A percentile compares a stretch with the other conserved stretches of the same genome.
Evolutionary conservation across 2,113 vertebrate species (phyloP).

Genomic region (Machaerirhynchus nigripectus): DNA sequence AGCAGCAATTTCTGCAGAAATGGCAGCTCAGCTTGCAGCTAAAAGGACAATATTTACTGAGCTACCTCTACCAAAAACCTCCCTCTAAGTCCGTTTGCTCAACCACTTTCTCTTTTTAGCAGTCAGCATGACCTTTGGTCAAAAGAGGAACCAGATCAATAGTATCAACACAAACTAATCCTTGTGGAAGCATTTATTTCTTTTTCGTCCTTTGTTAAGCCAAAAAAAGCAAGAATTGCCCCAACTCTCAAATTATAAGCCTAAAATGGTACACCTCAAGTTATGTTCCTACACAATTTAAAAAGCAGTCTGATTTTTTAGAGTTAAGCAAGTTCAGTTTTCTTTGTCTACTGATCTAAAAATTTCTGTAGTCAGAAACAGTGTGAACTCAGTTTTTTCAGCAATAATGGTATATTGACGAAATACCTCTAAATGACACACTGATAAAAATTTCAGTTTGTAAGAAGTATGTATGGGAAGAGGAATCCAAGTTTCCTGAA

Average conservation of each 20-base stretch:
- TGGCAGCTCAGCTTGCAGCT: background rate
- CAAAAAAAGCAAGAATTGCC: background rate
- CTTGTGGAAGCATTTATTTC: background rate
- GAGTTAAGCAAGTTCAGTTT: background rate
- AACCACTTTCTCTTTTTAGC: background rate
- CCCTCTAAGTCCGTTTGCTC: background rate
- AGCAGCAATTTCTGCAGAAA: background rate
- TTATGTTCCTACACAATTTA: background rate
- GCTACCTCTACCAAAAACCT: background rate
- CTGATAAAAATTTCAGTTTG: background rate
- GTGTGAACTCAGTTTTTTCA: background rate
- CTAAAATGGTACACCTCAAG: background rate
- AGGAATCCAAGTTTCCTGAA: background rate
- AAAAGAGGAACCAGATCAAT: background rate
- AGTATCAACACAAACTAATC: background rate
- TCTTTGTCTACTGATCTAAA: background rate
- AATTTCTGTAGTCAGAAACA: background rate
- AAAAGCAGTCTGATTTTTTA: background rate
- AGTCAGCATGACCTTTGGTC: background rate
- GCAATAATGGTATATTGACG: background rate
- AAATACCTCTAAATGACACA: background rate
- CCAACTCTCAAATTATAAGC: background rate
- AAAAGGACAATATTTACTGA: conserved; percentile 1
- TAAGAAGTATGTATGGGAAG: background rate
- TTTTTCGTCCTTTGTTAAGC: background rate